These are phyloP conservation scores for Chloebia gouldiae DNA, from an alignment of 2,113 vertebrate species.

Conservation along the genomic window DNA sequence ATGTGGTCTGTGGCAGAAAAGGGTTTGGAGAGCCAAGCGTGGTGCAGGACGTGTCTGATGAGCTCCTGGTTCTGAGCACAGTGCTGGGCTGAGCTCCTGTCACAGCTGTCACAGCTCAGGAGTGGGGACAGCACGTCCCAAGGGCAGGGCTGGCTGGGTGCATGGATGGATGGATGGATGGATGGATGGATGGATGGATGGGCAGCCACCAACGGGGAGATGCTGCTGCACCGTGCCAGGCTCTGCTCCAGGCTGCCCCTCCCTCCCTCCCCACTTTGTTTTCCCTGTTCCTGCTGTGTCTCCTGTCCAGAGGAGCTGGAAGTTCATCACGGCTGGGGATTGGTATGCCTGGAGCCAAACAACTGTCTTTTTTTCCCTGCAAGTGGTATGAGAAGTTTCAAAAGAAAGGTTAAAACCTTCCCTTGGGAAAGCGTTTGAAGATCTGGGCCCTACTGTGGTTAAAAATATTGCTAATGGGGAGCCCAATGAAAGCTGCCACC, in stretches of 20 bases:
- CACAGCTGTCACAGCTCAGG: accelerated
- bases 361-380: not conserved
- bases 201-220: accelerated
- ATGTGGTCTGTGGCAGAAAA: not conserved
- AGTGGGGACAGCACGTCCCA: not conserved
- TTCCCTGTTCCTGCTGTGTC: not conserved
- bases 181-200: too few relatives aligned
- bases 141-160: accelerated
- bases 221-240: accelerated
- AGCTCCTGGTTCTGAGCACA: accelerated
- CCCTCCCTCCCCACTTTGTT: not conserved
- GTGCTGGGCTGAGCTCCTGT: accelerated
- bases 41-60: accelerated
- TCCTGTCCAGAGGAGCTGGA: not conserved
- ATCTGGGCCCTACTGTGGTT: conserved; percentile 1
- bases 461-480: conserved; percentile 40
- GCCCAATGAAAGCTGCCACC: conserved; percentile 34
- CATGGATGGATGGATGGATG: too few relatives aligned
- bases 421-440: conserved; percentile 40
- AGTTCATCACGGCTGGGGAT: accelerated
- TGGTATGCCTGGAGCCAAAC: accelerated
- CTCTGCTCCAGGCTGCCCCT: not conserved
- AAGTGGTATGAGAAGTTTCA: not conserved
- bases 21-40: accelerated
- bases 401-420: conserved; percentile 51